Evolutionary conservation across 2,797 vertebrate species (phyloP).

Genomic region (Pseudomugil tenellus): DNA sequence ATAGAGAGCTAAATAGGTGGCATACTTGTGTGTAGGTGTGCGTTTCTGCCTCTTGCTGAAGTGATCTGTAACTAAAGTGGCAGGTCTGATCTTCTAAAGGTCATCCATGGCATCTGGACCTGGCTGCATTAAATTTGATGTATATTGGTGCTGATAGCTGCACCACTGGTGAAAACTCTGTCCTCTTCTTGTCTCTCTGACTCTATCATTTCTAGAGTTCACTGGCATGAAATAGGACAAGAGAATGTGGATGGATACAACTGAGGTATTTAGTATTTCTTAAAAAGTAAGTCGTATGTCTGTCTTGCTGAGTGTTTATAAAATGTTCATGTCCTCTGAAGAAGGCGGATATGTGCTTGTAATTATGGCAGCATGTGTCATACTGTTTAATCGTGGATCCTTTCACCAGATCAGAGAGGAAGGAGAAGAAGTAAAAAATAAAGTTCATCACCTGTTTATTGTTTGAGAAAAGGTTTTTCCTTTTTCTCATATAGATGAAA

Average conservation of each 20-base stretch:
- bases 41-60: constrained; percentile 50
- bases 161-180: constrained; percentile 60
- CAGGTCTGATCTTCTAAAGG: constrained; percentile 85
- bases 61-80: constrained; percentile 82
- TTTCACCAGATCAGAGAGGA: no score
- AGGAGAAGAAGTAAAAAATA: not conserved
- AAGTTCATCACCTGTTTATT: constrained; percentile 20
- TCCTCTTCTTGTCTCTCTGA: constrained; percentile 21
- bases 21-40: constrained; percentile 30
- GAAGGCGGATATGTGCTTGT: constrained; percentile 34
- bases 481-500: not conserved
- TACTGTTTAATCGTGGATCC: no score
- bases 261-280: constrained; percentile 74
- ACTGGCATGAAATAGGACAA: constrained; percentile 30
- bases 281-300: constrained; percentile 75
- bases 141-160: constrained; percentile 78
- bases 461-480: not conserved
- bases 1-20: constrained; percentile 11
- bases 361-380: constrained; percentile 18
- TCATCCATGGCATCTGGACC: constrained; percentile 82
- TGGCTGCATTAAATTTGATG: constrained; percentile 73
- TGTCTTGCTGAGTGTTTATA: constrained; percentile 61
- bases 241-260: constrained; percentile 38
- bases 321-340: constrained; percentile 56
- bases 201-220: constrained; percentile 25